Evolutionary conservation across 2,113 vertebrate genomes (phyloP).

Genomic region (Psettodes erumei): DNA sequence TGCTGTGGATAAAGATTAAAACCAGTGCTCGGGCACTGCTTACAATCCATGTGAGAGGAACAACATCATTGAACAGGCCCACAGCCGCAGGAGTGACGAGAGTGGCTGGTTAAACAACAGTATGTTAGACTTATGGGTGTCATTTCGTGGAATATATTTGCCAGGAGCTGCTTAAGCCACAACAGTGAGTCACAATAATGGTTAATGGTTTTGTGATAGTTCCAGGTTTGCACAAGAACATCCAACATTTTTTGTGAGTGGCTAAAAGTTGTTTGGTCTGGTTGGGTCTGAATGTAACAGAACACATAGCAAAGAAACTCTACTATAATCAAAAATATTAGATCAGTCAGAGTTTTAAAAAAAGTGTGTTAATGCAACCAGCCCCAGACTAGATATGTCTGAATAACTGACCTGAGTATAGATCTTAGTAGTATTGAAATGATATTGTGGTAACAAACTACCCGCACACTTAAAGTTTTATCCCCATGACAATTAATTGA

Average conservation of each 20-base stretch:
- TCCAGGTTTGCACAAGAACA: no score
- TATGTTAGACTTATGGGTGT: not conserved
- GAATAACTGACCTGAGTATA: not conserved
- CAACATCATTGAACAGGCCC: not conserved
- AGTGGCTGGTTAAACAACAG: no score
- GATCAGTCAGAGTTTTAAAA: no score
- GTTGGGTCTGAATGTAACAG: no score
- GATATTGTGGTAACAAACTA: constrained; percentile 1
- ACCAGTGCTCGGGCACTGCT: not conserved
- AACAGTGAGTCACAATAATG: not conserved
- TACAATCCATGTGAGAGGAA: not conserved
- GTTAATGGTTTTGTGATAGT: not conserved
- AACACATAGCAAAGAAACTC: no score
- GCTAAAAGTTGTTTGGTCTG: no score
- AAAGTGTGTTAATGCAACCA: not conserved
- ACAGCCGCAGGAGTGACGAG: not conserved
- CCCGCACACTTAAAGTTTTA: constrained; percentile 12
- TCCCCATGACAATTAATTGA: constrained; percentile 16
- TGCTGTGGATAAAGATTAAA: not conserved
- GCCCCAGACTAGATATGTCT: not conserved
- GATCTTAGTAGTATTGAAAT: not conserved
- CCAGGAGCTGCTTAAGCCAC: not conserved
- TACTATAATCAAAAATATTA: not conserved
- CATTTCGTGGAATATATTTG: not conserved
- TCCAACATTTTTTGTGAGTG: no score